Evolutionary conservation across 2,888 invertebrate species (phyloP), one percentile per base, ranked within the genome.

Genomic region (Drosophila demipolita): DNA sequence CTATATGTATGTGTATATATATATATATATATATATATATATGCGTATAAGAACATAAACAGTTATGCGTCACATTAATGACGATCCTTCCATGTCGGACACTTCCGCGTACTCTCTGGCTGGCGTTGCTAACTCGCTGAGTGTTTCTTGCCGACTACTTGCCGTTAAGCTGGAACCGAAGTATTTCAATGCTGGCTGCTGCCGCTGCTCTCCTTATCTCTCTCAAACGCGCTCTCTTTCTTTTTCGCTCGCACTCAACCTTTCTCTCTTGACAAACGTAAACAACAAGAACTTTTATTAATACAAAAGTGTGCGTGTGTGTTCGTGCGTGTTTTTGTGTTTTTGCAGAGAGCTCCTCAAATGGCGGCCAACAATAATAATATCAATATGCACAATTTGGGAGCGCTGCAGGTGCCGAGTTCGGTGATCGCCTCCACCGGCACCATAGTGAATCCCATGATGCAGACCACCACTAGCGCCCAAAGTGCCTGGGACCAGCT

Each of bases 401-500:
- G 80, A 76, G 60, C 76, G 74, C 60, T 78, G 62, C 78, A 75
- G 57, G 72, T 91, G 81, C 75, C 91, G 35, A 80, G 82, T 62
- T 91, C 91, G 45, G 91, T 91, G 26, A 89, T 91, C 64, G 87
- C 90, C 5, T 91, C 87, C 26, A 91, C 90, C 26, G 90, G 91
- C 26, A 89, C 90, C 15, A 26, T 45, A 12, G 82, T 81, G 6
- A 81, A 71, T 52, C 80, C 87, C 33, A 92, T 92, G 92, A 70
- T 73, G 55, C 79, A 86, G 45, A 73, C 91, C 7, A 77, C 71
- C 62, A 79, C 77, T 2, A 80, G 80, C 17, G 73, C 87, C 32
- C 92, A 92, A 75, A 91, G 93, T 66, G 93, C 93, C 57, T 93
- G 93, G 93, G 93, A 93, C 78, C 93, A 93, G 78, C 67, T 93